Evolutionary conservation across 2,888 invertebrate species (phyloP), one percentile per base, ranked within the genome.

Genomic region (Loripinus fragilis): DNA sequence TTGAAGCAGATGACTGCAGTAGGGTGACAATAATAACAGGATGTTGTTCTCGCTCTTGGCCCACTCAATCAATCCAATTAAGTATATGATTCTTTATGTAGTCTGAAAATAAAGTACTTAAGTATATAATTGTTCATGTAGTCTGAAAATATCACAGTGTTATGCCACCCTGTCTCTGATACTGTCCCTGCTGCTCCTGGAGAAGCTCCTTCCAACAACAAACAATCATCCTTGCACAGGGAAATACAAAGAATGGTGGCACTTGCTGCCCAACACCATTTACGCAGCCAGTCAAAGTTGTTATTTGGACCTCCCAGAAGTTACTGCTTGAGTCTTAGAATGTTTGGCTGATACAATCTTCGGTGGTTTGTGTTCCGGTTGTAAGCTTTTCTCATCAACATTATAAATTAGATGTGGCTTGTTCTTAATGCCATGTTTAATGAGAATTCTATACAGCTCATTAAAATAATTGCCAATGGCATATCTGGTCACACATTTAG

Each of bases 11-110:
- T 80, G 79, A 28, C 77, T 80, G 7, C 77, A 76, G 45, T 79
- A 74, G 8, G 79, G 74, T n/a, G 79, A 79, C 1, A 82, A 65
- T 0, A 82, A 72, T 77, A 75, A 80, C 5, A 82, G 28, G 8
- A 80, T 72, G 3, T 77, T 77, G 30, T 80, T 38, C 41, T 78
- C 67, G 28, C 66, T 0, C 17, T 45, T 28, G 8, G 75, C 67
- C 80, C 83, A 77, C 66, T 82, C 82, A 73, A 77, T 74, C n/a
- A 82, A 25, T 12, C 79, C 68, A 55, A 82, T n/a, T n/a, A n/a
- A n/a, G 67, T 2, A 75, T 70, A 23, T 33, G 52, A 7, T 45
- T 20, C 2, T 41, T 50, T n/a, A 23, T 23, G 25, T 30, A n/a
- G 45, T 3, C 67, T 28, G 0, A 10, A 10, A 23, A 55, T 69